phyloP scores from a whole-genome alignment of 2,113 vertebrate genomes.

The Clupea harengus region DNA sequence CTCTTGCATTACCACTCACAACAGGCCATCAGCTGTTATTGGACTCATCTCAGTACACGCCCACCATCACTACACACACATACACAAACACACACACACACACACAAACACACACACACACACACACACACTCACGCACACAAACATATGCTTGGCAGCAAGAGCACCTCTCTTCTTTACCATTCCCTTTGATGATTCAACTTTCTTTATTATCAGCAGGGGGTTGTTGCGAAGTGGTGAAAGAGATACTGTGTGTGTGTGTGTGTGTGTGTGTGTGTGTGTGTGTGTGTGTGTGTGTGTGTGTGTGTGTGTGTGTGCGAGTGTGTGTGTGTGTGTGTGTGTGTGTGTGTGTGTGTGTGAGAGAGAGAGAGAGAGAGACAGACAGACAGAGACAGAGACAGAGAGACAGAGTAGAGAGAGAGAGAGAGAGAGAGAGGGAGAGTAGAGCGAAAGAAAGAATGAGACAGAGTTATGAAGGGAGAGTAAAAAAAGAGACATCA shows the following conservation, averaged over 20 bases:
- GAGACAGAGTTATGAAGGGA: background rate
- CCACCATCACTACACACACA: background rate
- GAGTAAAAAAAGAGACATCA: slow-evolving; percentile 38
- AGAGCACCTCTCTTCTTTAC: background rate
- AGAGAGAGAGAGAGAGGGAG: background rate
- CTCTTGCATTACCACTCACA: background rate
- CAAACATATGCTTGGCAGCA: background rate
- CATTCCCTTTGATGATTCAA: background rate
- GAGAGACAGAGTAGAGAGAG: too few species aligned
- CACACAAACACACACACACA: background rate
- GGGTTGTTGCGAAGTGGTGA: background rate
- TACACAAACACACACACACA: too few species aligned
- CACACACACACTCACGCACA: background rate
- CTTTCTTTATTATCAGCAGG: background rate
- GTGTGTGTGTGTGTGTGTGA: background rate
- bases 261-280: background rate
- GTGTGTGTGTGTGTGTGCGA: background rate
- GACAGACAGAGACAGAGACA: too few species aligned
- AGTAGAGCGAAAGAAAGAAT: background rate
- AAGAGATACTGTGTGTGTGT: background rate
- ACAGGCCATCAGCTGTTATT: background rate
- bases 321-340: too few species aligned
- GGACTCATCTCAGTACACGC: background rate
- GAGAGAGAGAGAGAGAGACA: too few species aligned
- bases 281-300: background rate